These are phyloP conservation scores for Sialis fuliginosa DNA, from an alignment of 2,888 invertebrate species.

Conservation along the genomic window DNA sequence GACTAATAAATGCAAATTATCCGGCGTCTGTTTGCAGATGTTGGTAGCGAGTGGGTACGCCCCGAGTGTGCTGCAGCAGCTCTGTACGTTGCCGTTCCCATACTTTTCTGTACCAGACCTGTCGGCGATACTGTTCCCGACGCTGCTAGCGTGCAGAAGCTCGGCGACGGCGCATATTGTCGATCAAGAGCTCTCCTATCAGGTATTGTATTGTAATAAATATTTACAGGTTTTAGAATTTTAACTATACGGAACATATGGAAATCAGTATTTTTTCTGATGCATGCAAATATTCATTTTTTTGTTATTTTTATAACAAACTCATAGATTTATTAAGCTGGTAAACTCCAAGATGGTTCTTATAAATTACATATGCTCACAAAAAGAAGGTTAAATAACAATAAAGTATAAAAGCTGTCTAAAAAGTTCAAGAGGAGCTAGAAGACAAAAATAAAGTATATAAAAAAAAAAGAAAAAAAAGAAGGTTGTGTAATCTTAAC, in stretches of 20 bases:
- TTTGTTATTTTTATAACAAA: no score
- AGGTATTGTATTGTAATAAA: conserved; percentile 23
- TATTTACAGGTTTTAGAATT: conserved; percentile 23
- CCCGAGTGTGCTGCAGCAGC: conserved; percentile 65
- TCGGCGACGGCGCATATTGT: conserved; percentile 55
- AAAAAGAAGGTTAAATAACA: no score
- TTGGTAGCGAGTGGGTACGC: conserved; percentile 56
- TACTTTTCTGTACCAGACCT: conserved; percentile 65
- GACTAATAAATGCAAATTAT: no score
- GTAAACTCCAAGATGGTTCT: no score
- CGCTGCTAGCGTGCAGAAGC: conserved; percentile 54
- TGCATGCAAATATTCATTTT: no score
- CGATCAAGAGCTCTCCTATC: conserved; percentile 47
- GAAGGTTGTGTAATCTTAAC: no score
- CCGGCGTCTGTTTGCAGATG: conserved; percentile 31
- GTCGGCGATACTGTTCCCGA: conserved; percentile 58
- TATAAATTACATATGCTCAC: no score
- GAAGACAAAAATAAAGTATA: no score
- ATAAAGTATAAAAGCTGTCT: no score
- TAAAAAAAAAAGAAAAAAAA: no score
- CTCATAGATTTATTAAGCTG: no score
- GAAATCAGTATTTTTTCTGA: conserved; percentile 8
- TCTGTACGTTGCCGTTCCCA: conserved; percentile 70
- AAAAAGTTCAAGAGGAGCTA: no score
- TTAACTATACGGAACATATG: conserved; percentile 19